Percentiles rank a stretch among this genome's conserved stretches.
phyloP scores from a whole-genome alignment of 2,113 vertebrate species.

The Aix galericulata region DNA sequence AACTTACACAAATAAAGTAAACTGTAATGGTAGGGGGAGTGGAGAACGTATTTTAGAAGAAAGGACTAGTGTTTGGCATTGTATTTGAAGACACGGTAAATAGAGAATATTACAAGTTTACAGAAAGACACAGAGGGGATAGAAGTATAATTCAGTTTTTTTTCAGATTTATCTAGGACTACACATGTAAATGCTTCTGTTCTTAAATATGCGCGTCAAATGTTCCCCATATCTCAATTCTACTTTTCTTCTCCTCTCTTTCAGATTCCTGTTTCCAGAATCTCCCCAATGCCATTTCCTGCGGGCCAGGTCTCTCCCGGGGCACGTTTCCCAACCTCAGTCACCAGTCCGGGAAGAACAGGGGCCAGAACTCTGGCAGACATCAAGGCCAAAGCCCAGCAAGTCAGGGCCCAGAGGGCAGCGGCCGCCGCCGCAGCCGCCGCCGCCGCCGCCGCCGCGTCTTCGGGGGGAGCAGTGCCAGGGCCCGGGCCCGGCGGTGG shows the following conservation, averaged over 20 bases:
- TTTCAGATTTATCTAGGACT: background rate
- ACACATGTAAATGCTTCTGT: accelerated
- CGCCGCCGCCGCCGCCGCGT: slow-evolving; percentile 65
- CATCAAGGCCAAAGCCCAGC: slow-evolving; percentile 96
- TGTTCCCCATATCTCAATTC: accelerated
- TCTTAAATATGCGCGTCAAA: accelerated
- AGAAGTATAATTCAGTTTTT: background rate
- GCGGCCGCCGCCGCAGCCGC: slow-evolving; percentile 81
- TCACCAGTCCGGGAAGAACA: slow-evolving; percentile 86
- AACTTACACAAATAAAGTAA: background rate
- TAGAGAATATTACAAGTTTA: accelerated
- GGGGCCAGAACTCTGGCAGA: slow-evolving; percentile 95
- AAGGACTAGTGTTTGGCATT: background rate
- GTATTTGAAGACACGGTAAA: background rate
- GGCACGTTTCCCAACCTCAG: slow-evolving; percentile 79
- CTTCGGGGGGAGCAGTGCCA: slow-evolving; percentile 77
- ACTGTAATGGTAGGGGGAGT: accelerated
- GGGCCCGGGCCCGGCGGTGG: slow-evolving; percentile 85
- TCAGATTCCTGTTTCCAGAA: slow-evolving; percentile 91
- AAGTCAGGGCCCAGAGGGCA: slow-evolving; percentile 89
- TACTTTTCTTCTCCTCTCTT: slow-evolving; percentile 31
- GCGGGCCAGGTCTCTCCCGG: slow-evolving; percentile 87
- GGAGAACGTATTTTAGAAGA: background rate
- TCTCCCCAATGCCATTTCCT: slow-evolving; percentile 84
- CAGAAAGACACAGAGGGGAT: background rate